Conservation (phyloP, 2,113 vertebrate species). For the Lagopus muta region DNA sequence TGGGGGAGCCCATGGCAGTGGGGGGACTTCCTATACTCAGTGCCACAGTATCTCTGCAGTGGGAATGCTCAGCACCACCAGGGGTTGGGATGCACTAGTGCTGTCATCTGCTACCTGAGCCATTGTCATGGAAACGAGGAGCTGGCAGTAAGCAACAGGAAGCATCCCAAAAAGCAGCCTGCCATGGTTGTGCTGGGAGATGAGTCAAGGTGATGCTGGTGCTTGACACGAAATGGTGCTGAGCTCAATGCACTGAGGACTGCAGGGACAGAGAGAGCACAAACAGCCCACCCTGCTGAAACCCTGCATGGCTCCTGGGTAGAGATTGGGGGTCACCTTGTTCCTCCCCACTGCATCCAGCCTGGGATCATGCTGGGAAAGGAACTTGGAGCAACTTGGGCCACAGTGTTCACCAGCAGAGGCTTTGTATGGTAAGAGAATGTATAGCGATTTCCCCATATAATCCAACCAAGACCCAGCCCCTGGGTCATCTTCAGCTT, state of each 20-base stretch:
- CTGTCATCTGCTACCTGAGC: background rate
- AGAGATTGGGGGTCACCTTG: background rate
- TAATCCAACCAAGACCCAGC: background rate
- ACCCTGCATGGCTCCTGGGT: background rate
- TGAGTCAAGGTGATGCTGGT: background rate
- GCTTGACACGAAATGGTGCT: background rate
- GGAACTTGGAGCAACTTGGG: background rate
- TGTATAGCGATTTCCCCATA: background rate
- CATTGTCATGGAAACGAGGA: background rate
- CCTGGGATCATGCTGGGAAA: fast-evolving
- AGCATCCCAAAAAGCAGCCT: background rate
- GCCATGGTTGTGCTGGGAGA: background rate
- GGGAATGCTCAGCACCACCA: background rate
- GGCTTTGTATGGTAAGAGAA: background rate
- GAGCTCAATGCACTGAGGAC: background rate
- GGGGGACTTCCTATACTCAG: too few species aligned
- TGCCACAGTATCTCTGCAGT: fast-evolving
- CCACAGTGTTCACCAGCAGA: background rate
- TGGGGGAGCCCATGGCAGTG: too few species aligned
- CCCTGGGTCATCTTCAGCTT: background rate
- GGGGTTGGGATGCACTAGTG: background rate
- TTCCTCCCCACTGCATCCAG: fast-evolving
- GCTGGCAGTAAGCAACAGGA: background rate
- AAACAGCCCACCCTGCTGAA: background rate
- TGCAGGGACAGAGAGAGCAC: background rate